phyloP scores from a whole-genome alignment of 2,113 vertebrate genomes.

The Cyanoramphus novaezelandiae region DNA sequence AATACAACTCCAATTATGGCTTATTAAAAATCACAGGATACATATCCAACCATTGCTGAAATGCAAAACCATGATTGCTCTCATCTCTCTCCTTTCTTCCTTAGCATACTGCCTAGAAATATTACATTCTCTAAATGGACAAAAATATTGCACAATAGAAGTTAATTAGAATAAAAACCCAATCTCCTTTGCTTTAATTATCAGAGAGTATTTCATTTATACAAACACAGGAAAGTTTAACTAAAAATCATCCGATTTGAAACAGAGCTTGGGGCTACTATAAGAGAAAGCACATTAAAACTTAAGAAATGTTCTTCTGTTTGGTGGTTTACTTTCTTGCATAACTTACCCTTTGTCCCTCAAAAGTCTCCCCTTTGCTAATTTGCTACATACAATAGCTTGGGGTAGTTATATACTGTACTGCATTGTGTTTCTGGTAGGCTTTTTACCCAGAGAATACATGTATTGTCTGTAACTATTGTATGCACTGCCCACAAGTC shows the following conservation, averaged over 20 bases:
- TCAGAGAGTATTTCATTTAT: slow-evolving; percentile 9
- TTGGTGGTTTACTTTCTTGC: slow-evolving; percentile 27
- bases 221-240: slow-evolving; percentile 17
- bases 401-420: slow-evolving; percentile 36
- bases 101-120: slow-evolving; percentile 1
- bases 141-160: slow-evolving; percentile 18
- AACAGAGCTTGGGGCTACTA: not conserved
- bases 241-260: slow-evolving; percentile 22
- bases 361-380: not conserved
- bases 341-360: slow-evolving; percentile 7
- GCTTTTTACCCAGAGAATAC: slow-evolving; percentile 30
- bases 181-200: slow-evolving; percentile 23
- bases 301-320: not conserved
- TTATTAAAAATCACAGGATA: slow-evolving; percentile 1
- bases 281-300: not conserved
- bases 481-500: slow-evolving; percentile 42
- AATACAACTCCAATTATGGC: not conserved
- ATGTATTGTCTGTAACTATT: slow-evolving; percentile 29
- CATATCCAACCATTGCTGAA: not conserved
- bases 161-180: not conserved
- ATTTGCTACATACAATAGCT: slow-evolving; percentile 26
- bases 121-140: not conserved
- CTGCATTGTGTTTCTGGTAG: slow-evolving; percentile 9
- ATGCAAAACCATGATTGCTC: not conserved
- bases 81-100: not conserved